phyloP scores from a whole-genome alignment of 2,888 invertebrate species.

The Microctonus aethiopoides region DNA sequence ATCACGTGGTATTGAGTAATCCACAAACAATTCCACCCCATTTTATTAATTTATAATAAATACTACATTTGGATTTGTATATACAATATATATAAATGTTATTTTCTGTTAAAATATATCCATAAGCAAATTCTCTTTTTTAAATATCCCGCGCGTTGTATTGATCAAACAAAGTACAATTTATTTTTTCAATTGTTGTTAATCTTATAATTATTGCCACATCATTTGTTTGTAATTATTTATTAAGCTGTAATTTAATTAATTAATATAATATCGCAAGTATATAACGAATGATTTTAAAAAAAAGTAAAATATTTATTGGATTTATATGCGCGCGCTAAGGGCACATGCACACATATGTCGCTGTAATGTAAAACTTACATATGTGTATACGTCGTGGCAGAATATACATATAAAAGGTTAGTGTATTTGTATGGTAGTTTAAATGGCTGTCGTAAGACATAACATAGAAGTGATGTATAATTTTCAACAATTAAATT shows the following conservation, averaged over 20 bases:
- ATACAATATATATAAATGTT: neutral
- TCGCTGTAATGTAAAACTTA: neutral
- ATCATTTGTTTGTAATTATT: too few relatives aligned
- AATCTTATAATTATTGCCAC: neutral
- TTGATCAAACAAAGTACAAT: too few relatives aligned
- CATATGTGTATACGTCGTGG: neutral
- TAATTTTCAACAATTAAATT: neutral
- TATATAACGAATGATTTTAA: neutral
- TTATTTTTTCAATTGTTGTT: neutral
- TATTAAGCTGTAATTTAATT: too few relatives aligned
- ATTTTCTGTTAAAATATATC: too few relatives aligned
- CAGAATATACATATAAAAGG: too few relatives aligned
- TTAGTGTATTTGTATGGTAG: neutral
- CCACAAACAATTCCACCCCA: neutral
- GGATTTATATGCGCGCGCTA: neutral
- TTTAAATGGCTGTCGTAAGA: neutral
- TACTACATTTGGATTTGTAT: neutral
- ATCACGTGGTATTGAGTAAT: neutral
- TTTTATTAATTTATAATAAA: neutral
- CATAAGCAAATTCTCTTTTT: neutral
- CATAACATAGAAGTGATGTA: neutral
- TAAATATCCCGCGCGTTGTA: neutral
- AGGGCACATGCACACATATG: neutral
- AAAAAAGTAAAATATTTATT: neutral
- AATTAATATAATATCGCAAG: too few relatives aligned